Base-by-base conservation (phyloP, 2,888 invertebrate genomes). In the Nebria brevicollis region DNA sequence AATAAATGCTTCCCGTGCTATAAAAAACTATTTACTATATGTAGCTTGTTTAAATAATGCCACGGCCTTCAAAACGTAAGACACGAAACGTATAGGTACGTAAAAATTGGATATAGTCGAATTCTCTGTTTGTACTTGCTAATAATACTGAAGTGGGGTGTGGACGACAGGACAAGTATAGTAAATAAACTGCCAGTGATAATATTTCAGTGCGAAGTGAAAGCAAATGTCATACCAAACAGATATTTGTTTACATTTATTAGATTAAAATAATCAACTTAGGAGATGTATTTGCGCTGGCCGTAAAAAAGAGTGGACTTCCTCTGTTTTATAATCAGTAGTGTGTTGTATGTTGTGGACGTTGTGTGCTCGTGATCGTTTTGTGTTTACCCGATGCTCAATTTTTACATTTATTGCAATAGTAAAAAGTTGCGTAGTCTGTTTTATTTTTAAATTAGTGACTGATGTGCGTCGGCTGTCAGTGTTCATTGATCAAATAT, bases 231-330 rank as follows among this genome's bases (percentile, higher is more conserved):
- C 3, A 43, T 26, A 25, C 54, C 11, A 20, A 42, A 77, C 64
- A 34, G 34, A 34, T 72, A 13, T 78, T 25, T 78, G 78, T 78
- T 78, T 78, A 73, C 78, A 80, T 75, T 75, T 20, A 20, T 20
- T 64, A 75, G 80, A 80, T 80, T 75, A 80, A 70, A 41, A 26
- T 72, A 80, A 75, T 80, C 75, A 75, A 73, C 26, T 54, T 11
- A 80, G 73, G n/a, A 72, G 74, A 79, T 78, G 68, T 79, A 79
- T 75, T 75, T 80, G 70, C 75, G 66, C 72, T 70, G 75, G 80
- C 75, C 70, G 80, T 80, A 75, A 80, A 79, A 80, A 80, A 15
- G 73, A 74, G 66, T 41, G 68, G 41, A 80, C 75, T 80, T 80
- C 75, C 75, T 80, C 25, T 15, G 15, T n/a, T 43, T 20, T 15